Percentiles rank a stretch among this genome's conserved stretches.
Conservation (phyloP, 2,797 vertebrate species). For the Catharus ustulatus region DNA sequence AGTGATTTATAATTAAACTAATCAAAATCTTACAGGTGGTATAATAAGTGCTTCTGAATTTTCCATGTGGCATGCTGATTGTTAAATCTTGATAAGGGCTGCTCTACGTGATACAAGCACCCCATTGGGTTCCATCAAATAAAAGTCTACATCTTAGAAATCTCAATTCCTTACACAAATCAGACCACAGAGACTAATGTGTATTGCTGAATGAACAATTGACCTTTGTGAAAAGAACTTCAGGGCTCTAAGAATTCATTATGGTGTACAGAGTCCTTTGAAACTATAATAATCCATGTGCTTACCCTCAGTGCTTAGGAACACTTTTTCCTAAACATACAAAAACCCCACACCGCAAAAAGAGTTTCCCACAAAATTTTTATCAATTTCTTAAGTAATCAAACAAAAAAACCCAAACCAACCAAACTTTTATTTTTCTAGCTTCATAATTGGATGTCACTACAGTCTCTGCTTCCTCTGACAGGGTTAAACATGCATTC, state of each 20-base stretch:
- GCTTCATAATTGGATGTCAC: not conserved
- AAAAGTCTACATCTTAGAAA: constrained; percentile 12
- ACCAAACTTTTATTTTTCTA: not conserved
- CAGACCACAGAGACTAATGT: not conserved
- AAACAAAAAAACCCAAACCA: not conserved
- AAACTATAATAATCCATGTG: not conserved
- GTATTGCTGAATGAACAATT: not conserved
- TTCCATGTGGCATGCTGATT: constrained; percentile 38
- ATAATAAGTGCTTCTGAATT: constrained; percentile 39
- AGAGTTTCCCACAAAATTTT: not conserved
- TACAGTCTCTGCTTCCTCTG: not conserved
- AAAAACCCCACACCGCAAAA: not conserved
- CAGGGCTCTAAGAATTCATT: not conserved
- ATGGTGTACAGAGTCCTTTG: not conserved
- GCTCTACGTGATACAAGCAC: not conserved
- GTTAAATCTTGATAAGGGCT: constrained; percentile 24
- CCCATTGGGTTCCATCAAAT: constrained; percentile 28
- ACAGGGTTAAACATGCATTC: not conserved
- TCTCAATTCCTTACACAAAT: not conserved
- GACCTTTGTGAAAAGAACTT: not conserved
- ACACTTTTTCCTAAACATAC: not conserved
- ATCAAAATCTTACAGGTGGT: constrained; percentile 39
- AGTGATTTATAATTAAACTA: constrained; percentile 60
- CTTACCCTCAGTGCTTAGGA: not conserved
- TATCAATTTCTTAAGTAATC: not conserved